These are phyloP conservation scores for Tryphoninae sp. DNA, from an alignment of 2,888 invertebrate genomes.

Conservation along the genomic window DNA sequence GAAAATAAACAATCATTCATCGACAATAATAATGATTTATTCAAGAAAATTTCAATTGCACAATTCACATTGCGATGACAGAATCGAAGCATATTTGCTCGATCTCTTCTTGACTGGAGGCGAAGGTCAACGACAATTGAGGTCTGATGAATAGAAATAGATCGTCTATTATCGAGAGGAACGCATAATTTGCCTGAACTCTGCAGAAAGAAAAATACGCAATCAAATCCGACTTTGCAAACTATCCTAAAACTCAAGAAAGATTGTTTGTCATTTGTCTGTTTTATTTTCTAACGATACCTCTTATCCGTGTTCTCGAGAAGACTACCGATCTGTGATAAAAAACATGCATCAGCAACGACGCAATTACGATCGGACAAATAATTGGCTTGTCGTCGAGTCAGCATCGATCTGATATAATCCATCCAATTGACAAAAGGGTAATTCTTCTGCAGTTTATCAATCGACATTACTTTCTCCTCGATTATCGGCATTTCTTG, in stretches of 20 bases:
- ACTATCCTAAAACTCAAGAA: background rate
- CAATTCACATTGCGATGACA: conserved; percentile 58
- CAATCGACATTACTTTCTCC: conserved; percentile 62
- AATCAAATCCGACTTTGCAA: background rate
- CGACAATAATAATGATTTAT: background rate
- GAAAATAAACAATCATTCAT: background rate
- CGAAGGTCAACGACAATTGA: conserved; percentile 60
- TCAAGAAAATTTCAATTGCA: background rate
- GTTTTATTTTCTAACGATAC: conserved; percentile 15
- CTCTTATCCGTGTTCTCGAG: conserved; percentile 61
- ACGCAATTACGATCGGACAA: conserved; percentile 65
- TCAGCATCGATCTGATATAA: conserved; percentile 64
- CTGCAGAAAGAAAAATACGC: conserved; percentile 33
- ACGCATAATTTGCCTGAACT: conserved; percentile 66
- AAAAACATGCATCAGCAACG: conserved; percentile 60
- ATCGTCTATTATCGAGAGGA: conserved; percentile 64
- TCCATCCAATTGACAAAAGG: conserved; percentile 67
- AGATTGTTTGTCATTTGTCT: background rate
- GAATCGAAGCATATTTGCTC: conserved; percentile 65
- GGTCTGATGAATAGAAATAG: conserved; percentile 62
- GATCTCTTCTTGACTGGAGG: conserved; percentile 46
- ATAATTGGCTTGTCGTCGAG: conserved; percentile 61
- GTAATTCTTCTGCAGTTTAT: conserved; percentile 59
- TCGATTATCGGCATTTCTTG: conserved; percentile 57
- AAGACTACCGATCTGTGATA: conserved; percentile 58